phyloP scores from a whole-genome alignment of 1,140 invertebrate genomes.

The Lanistes nyassanus region DNA sequence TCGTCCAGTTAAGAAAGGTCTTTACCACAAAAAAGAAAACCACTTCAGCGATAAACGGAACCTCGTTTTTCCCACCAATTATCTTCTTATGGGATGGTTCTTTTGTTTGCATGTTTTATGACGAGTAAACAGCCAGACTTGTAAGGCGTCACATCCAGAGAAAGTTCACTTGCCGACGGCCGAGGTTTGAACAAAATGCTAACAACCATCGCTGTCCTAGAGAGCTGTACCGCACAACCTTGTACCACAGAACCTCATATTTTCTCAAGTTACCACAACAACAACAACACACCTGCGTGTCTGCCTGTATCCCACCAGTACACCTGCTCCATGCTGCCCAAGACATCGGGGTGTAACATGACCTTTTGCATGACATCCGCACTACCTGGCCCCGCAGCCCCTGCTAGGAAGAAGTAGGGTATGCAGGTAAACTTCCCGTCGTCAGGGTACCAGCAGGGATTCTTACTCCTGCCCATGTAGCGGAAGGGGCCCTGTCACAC shows the following conservation, averaged over 20 bases:
- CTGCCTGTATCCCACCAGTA: conserved; percentile 19
- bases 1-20: background rate
- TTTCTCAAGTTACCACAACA: background rate
- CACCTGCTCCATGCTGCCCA: conserved; percentile 2
- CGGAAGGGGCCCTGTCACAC: conserved; percentile 17
- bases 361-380: conserved; percentile 23
- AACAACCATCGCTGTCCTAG: no score
- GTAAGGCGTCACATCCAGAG: background rate
- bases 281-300: conserved; percentile 8
- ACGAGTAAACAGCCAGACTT: no score
- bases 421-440: conserved; percentile 19
- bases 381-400: conserved; percentile 10
- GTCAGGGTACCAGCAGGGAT: conserved; percentile 23
- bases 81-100: no score
- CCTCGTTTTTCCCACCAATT: no score
- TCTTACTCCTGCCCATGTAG: conserved; percentile 15
- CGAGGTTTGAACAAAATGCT: no score
- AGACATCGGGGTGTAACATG: conserved; percentile 19
- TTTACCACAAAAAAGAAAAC: background rate
- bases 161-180: background rate
- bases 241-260: no score
- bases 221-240: no score
- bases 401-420: conserved; percentile 23
- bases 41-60: no score
- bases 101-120: no score